A percentile compares a stretch with the other conserved stretches of the same genome.
phyloP scores from a whole-genome alignment of 92 coral and sea anemone species.

The Pocillopora grandis region DNA sequence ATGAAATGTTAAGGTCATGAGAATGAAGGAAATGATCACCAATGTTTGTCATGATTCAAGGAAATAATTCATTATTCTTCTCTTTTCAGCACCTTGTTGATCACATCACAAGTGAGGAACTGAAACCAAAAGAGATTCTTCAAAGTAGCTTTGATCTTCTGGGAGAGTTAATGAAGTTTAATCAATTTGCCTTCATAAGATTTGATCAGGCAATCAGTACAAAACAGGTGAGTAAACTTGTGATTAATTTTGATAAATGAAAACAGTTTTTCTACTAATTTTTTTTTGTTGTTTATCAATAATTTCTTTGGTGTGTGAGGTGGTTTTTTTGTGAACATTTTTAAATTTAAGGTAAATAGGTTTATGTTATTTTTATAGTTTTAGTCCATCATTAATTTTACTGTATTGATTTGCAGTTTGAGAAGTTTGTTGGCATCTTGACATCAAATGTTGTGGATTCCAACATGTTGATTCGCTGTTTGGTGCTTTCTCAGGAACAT shows the following conservation, averaged over 20 bases:
- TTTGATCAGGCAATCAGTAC: constrained; percentile 86
- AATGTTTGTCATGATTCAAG: no score
- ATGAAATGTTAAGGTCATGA: no score
- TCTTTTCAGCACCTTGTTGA: constrained; percentile 82
- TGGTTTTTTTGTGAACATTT: no score
- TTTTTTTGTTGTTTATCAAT: neutral
- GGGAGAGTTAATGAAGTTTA: constrained; percentile 98
- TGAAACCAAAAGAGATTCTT: constrained; percentile 93
- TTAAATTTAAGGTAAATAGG: no score
- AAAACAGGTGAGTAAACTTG: constrained; percentile 64
- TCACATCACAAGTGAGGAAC: constrained; percentile 84
- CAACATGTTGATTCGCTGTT: constrained; percentile 97
- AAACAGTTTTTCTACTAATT: neutral
- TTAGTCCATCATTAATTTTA: neutral
- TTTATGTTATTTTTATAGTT: no score
- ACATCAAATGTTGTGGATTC: constrained; percentile 96
- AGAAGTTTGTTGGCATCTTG: constrained; percentile 85
- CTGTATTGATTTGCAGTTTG: constrained; percentile 66
- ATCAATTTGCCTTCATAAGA: constrained; percentile 86
- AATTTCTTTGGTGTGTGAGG: neutral
- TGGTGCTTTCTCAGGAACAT: constrained; percentile 92
- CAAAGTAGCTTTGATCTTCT: constrained; percentile 98
- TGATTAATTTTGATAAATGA: neutral
- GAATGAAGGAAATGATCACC: no score
- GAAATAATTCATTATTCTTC: neutral